A percentile compares a stretch with the other conserved stretches of the same genome.
Evolutionary conservation across 1,140 invertebrate species (phyloP).

Genomic region (Phenacoccus solenopsis): DNA sequence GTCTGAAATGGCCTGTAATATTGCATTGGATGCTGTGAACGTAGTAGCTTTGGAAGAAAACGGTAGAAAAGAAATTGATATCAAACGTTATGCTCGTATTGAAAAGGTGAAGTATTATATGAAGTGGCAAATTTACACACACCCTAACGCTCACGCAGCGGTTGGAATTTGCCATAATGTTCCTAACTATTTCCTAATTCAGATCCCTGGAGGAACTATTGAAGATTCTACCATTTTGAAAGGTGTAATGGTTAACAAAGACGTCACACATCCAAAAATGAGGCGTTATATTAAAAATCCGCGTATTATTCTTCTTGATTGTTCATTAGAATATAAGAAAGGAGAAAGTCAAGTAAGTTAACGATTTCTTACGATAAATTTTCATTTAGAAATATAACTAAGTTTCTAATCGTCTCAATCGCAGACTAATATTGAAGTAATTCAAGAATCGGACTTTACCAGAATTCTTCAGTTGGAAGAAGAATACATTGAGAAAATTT

Average conservation of each 20-base stretch:
- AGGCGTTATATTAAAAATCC: slow-evolving; percentile 88
- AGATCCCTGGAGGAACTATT: slow-evolving; percentile 86
- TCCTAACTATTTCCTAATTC: slow-evolving; percentile 10
- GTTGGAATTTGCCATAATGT: background rate
- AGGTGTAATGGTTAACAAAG: slow-evolving; percentile 98
- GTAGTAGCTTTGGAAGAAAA: slow-evolving; percentile 82
- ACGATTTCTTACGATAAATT: background rate
- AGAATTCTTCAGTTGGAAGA: slow-evolving; percentile 88
- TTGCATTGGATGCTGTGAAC: slow-evolving; percentile 87
- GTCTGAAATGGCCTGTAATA: slow-evolving; percentile 87
- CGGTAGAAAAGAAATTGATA: slow-evolving; percentile 89
- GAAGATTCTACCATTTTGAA: slow-evolving; percentile 90
- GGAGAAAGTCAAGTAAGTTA: slow-evolving; percentile 69
- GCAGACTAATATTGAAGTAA: slow-evolving; percentile 92
- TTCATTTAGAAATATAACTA: too few relatives aligned
- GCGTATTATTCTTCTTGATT: slow-evolving; percentile 87
- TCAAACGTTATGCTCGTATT: slow-evolving; percentile 95
- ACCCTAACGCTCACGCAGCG: background rate
- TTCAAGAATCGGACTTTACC: slow-evolving; percentile 90
- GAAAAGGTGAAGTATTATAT: slow-evolving; percentile 51
- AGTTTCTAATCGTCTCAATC: slow-evolving; percentile 19
- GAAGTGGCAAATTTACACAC: too few relatives aligned
- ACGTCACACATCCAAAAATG: slow-evolving; percentile 98
- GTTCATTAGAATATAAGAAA: slow-evolving; percentile 96
- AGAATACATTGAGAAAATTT: slow-evolving; percentile 83